Evolutionary conservation across 2,797 vertebrate species (phyloP), one percentile per base, ranked within the genome.

Genomic region (Psittacula echo): DNA sequence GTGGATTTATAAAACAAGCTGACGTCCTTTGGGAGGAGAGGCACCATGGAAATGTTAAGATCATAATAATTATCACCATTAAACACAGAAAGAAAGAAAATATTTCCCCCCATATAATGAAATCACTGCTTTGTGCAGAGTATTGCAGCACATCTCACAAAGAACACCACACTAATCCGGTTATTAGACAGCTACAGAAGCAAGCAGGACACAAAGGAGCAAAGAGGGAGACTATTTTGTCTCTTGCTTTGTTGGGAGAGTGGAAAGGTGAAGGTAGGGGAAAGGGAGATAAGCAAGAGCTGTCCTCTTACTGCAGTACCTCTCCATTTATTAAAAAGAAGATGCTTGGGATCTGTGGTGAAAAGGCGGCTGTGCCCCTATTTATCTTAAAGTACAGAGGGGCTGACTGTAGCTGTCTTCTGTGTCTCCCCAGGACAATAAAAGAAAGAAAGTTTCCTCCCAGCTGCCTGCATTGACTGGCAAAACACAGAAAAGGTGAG

Each of bases 231-330:
- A 45, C 7, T 66, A 11, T 83, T 70, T 67, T 51, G 10, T 48
- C 44, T 85, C 5, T 56, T 87, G 17, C 16, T 37, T 24, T 70
- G 5, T 39, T 26, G 5, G 11, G 27, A 80, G 44, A 24, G 80
- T 3, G 20, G 8, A 77, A 83, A 67, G 3, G 12, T 6, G 8
- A 20, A 39, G 3, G 1, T 9, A 17, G 32, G 3, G 2, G 7
- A 21, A 72, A 26, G 17, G 26, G 12, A 72, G n/a, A 32, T 41
- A 60, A 51, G 47, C 56, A 54, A 42, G 27, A 67, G 4, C 5
- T 21, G 9, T 54, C 21, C 9, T 86, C 7, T 81, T 67, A 14
- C 29, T 67, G 37, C 7, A 66, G 29, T 44, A 83, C 29, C 7
- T 86, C 11, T 79, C 37, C 26, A 22, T 72, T 58, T 85, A 48